These are phyloP conservation scores for Chloroceryle inda DNA, from an alignment of 2,797 vertebrate genomes.

Conservation along the genomic window DNA sequence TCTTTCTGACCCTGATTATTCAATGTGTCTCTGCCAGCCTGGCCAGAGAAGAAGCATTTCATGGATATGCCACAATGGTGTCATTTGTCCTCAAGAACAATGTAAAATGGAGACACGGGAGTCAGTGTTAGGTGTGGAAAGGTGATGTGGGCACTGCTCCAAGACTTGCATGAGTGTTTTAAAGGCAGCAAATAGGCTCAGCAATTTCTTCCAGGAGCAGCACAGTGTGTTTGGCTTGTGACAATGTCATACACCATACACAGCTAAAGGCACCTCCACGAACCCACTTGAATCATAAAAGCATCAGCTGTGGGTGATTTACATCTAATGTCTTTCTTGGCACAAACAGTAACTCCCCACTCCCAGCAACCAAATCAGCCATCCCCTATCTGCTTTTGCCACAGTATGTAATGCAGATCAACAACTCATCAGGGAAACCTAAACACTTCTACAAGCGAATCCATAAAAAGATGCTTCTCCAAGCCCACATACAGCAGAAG, in stretches of 20 bases:
- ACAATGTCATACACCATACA: background rate
- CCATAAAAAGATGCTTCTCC: background rate
- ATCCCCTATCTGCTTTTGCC: background rate
- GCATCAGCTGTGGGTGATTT: conserved; percentile 14
- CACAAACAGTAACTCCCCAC: background rate
- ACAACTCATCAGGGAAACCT: background rate
- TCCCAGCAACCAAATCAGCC: background rate
- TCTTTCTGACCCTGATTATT: background rate
- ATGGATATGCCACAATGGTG: background rate
- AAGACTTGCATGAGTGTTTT: background rate
- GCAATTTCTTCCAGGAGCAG: background rate
- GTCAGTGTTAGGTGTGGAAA: background rate
- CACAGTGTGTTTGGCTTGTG: background rate
- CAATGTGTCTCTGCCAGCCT: background rate
- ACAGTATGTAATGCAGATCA: background rate
- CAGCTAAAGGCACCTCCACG: background rate
- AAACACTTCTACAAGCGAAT: background rate
- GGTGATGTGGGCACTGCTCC: background rate
- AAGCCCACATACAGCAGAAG: background rate
- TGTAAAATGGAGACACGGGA: background rate
- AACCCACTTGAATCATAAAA: background rate
- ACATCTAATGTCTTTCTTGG: conserved; percentile 25
- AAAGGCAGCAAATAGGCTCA: background rate
- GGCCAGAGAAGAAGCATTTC: background rate
- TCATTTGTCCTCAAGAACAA: background rate